These are phyloP conservation scores for Drosophila algonquin DNA, from an alignment of 2,888 invertebrate species.

Conservation along the genomic window DNA sequence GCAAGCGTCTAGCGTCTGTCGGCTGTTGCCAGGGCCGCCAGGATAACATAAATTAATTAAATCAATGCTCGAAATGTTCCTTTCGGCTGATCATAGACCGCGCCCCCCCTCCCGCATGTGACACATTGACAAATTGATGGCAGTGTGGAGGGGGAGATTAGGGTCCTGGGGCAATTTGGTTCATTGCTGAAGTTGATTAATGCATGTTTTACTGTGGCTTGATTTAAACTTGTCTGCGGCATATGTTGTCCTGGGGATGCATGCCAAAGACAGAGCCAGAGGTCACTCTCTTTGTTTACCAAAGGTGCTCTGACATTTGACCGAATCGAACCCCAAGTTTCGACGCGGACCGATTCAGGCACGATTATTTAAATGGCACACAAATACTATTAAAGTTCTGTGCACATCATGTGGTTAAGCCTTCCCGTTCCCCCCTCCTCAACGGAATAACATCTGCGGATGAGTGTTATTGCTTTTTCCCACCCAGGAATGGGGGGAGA, in stretches of 20 bases:
- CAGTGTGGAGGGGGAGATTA: constrained; percentile 20
- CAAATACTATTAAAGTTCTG: constrained; percentile 40
- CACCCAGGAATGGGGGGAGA: not conserved
- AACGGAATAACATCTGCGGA: constrained; percentile 16
- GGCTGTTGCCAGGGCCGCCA: constrained; percentile 61
- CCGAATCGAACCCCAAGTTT: constrained; percentile 26
- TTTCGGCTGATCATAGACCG: constrained; percentile 27
- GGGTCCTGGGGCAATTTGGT: constrained; percentile 32
- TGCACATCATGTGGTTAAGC: constrained; percentile 23
- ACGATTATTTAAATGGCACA: constrained; percentile 36
- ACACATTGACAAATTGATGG: constrained; percentile 73
- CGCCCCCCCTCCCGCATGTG: constrained; percentile 19
- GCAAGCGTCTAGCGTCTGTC: constrained; percentile 37
- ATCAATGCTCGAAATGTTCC: constrained; percentile 64
- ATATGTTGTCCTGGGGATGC: constrained; percentile 20
- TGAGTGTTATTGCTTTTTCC: constrained; percentile 59
- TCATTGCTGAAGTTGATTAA: constrained; percentile 67
- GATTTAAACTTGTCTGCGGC: constrained; percentile 40
- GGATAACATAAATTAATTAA: constrained; percentile 74
- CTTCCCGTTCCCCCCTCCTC: not conserved
- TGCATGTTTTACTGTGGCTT: constrained; percentile 46
- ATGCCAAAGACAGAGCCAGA: not conserved
- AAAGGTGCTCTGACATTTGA: constrained; percentile 38
- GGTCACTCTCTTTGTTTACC: constrained; percentile 36
- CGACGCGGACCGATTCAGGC: constrained; percentile 9